These are phyloP conservation scores for Epistrophe eligans DNA, from an alignment of 2,888 invertebrate genomes.

Conservation along the genomic window DNA sequence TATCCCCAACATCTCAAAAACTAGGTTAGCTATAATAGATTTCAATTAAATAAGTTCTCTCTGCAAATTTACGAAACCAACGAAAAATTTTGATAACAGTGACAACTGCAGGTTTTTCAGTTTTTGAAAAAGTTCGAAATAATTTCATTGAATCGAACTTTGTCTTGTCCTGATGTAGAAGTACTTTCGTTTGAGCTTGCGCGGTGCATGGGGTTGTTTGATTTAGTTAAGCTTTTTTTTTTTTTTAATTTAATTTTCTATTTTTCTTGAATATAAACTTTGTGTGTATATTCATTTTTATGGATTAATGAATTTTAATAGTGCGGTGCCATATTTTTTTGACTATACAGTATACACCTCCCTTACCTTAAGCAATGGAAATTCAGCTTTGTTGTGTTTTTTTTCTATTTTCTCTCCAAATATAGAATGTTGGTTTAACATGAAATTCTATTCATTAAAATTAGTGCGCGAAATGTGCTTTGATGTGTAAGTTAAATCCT, in stretches of 20 bases:
- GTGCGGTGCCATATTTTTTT: neutral
- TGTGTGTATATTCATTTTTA: neutral
- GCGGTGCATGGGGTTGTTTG: neutral
- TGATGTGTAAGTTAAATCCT: neutral
- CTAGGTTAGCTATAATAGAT: slow-evolving; percentile 42
- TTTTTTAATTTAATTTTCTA: neutral
- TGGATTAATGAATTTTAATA: neutral
- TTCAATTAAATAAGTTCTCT: slow-evolving; percentile 38
- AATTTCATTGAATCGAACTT: slow-evolving; percentile 23
- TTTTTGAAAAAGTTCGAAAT: slow-evolving; percentile 14
- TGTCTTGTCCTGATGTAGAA: slow-evolving; percentile 12
- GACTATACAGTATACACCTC: too few relatives aligned
- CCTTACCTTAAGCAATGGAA: too few relatives aligned
- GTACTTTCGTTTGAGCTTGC: neutral
- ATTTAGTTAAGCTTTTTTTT: neutral
- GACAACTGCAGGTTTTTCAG: slow-evolving; percentile 28
- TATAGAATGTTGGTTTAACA: neutral
- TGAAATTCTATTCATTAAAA: slow-evolving; percentile 3
- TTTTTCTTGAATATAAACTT: neutral
- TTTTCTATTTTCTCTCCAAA: too few relatives aligned
- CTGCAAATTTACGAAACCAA: slow-evolving; percentile 2
- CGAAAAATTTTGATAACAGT: neutral
- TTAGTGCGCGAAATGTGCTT: slow-evolving; percentile 3
- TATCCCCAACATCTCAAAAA: slow-evolving; percentile 12
- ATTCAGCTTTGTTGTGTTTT: neutral